Conservation (phyloP, 2,113 vertebrate species). For the Myiozetetes cayanensis region DNA sequence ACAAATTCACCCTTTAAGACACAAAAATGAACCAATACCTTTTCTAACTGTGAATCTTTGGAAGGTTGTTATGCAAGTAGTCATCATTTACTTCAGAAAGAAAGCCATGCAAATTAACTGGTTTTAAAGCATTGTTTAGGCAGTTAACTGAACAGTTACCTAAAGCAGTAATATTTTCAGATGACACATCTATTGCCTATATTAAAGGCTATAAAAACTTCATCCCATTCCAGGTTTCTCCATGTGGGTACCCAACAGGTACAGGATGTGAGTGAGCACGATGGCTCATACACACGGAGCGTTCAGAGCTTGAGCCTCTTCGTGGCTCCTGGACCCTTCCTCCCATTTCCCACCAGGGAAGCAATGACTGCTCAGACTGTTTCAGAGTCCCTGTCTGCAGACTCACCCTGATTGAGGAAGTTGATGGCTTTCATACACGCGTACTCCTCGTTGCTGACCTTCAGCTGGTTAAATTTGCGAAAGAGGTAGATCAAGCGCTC, state of each 20-base stretch:
- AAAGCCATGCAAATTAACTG: background rate
- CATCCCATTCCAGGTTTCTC: constrained; percentile 39
- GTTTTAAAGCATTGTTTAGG: background rate
- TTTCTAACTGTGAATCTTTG: background rate
- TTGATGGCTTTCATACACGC: constrained; percentile 99
- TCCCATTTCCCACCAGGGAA: background rate
- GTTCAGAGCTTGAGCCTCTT: background rate
- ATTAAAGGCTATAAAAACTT: constrained; percentile 59
- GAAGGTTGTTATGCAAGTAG: background rate
- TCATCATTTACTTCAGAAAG: background rate
- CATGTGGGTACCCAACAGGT: background rate
- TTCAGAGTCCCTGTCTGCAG: fast-evolving
- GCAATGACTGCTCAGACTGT: background rate
- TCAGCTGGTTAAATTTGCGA: constrained; percentile 93
- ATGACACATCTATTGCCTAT: background rate
- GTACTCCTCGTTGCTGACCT: constrained; percentile 97
- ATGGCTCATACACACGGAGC: background rate
- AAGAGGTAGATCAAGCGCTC: constrained; percentile 97
- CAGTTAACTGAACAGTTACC: background rate
- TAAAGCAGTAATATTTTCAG: background rate
- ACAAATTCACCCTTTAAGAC: background rate
- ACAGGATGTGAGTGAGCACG: background rate
- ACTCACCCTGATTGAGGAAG: constrained; percentile 97
- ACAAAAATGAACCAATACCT: background rate
- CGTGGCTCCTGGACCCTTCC: fast-evolving